Percentiles rank a stretch among this genome's conserved stretches.
Conservation (phyloP, 2,113 vertebrate genomes). For the Gobius niger region DNA sequence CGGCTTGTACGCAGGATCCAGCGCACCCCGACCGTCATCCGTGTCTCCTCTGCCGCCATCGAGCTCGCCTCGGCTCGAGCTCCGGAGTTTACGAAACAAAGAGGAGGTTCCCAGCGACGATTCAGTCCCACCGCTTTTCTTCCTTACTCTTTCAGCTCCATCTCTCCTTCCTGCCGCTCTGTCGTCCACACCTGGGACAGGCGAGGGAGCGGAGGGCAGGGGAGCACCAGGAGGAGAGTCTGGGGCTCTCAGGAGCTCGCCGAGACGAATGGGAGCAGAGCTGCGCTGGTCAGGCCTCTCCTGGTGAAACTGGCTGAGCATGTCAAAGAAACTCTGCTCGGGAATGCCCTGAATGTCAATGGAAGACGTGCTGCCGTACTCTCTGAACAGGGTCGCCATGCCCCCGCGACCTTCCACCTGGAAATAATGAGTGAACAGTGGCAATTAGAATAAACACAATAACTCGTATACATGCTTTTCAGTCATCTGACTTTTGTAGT, state of each 20-base stretch:
- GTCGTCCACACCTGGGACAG: slow-evolving; percentile 50
- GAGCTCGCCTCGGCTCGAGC: slow-evolving; percentile 71
- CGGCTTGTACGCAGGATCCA: slow-evolving; percentile 55
- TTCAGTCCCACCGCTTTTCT: slow-evolving; percentile 80
- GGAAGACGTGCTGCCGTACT: slow-evolving; percentile 95
- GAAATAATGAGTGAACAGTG: slow-evolving; percentile 21
- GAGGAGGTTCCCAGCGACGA: slow-evolving; percentile 77
- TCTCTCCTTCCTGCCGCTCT: slow-evolving; percentile 40
- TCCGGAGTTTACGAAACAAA: slow-evolving; percentile 87
- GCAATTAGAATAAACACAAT: not conserved
- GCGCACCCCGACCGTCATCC: slow-evolving; percentile 30
- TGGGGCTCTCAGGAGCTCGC: slow-evolving; percentile 67
- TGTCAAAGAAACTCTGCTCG: slow-evolving; percentile 89
- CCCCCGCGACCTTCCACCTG: slow-evolving; percentile 58
- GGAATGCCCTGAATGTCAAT: slow-evolving; percentile 88
- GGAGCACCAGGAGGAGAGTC: slow-evolving; percentile 15
- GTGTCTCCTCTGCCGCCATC: slow-evolving; percentile 64
- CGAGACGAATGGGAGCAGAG: slow-evolving; percentile 50
- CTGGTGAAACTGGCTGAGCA: slow-evolving; percentile 85
- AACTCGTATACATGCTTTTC: too few species aligned
- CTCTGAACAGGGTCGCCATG: slow-evolving; percentile 78
- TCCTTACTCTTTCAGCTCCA: slow-evolving; percentile 76
- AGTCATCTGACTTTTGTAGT: too few species aligned
- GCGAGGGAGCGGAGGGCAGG: slow-evolving; percentile 40
- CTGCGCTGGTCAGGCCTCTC: slow-evolving; percentile 75